Base-by-base conservation (phyloP, 2,113 vertebrate genomes). In the Ceratotherium simum region DNA sequence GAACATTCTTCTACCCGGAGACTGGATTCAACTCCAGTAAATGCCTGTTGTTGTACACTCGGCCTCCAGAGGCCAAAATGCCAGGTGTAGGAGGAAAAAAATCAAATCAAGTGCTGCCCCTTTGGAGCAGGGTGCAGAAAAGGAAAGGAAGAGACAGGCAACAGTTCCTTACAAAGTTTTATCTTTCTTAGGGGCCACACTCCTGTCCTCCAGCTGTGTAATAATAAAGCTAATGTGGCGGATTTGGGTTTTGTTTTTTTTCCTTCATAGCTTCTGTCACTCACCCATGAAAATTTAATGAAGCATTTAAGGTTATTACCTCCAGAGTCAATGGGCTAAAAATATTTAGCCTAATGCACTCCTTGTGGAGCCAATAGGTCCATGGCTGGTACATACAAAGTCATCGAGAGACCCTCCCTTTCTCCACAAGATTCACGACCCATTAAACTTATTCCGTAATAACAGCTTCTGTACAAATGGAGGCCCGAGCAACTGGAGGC, bases 271-370 rank as follows among this genome's bases (percentile, higher is more conserved):
- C 96, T 98, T 97, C 98, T 97, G 97, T 97, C 98, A 98, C 95
- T 98, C 98, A 99, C 85, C 98, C 98, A 97, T 98, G 98, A 99
- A 98, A 98, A 99, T 98, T 98, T 99, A 99, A 99, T 99, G 99
- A 99, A 98, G 98, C 98, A 98, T 99, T 98, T 98, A 98, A 97
- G 98, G 97, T 98, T 98, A 98, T 98, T 99, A 98, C 98, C 98
- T 98, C 93, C 96, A 42, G 98, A 99, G 98, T 98, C 98, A 99
- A 98, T 98, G 98, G 98, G 98, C 98, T 98, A 97, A 98, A 98
- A 98, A 60, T 98, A 98, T 98, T 98, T 98, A 98, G 98, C 97
- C 98, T 98, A 98, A 99, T 98, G 98, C 97, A 98, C 98, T 98
- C 81, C 98, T 98, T 87, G 98, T 97, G 89, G 96, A 98, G 98